Base-by-base conservation (phyloP, 2,888 invertebrate species). In the Chouioia cunea region DNA sequence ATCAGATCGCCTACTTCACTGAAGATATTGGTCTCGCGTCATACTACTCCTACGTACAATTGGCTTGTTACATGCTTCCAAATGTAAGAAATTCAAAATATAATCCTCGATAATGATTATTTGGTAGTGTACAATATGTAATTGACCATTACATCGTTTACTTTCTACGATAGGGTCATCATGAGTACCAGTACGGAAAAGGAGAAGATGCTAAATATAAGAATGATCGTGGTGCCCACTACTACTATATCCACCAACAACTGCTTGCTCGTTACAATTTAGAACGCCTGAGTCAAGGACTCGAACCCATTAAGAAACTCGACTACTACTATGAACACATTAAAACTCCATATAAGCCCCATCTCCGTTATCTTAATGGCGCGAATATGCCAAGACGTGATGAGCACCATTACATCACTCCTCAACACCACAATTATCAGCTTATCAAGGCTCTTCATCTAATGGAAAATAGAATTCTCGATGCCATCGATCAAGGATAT, bases 181-280 rank as follows among this genome's bases (percentile, higher is more conserved):
- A 36, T 12, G 36, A 36, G 12, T 12, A 36, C 6, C 6, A 36
- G 12, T 36, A 36, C 36, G 36, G 4, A 6, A 36, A 36, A 18
- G 63, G 50, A 36, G 66, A 65, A 12, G 60, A 60, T 43, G 23
- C 90, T 84, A 81, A 87, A 43, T 90, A 88, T 20, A 79, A 80
- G 62, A 83, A 82, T 60, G 82, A 82, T 4, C 82, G 79, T 60
- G 87, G 87, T 70, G 80, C 86, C 22, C 78, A 80, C 66, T 91
- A 89, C 86, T 89, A 91, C 82, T 91, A 88, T 82, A 82, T 88
- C 73, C 90, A 92, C 79, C 92, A 92, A 79, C 92, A 93, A 83
- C 78, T 93, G 15, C 78, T 93, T 75, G 88, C 91, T 72, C 91
- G 91, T 75, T 94, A 93, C 85, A 91, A 93, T 81, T 87, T 93